Percentiles rank a stretch among this genome's conserved stretches.
phyloP scores from a whole-genome alignment of 2,888 invertebrate genomes.

The Meiosimyza decipiens region DNA sequence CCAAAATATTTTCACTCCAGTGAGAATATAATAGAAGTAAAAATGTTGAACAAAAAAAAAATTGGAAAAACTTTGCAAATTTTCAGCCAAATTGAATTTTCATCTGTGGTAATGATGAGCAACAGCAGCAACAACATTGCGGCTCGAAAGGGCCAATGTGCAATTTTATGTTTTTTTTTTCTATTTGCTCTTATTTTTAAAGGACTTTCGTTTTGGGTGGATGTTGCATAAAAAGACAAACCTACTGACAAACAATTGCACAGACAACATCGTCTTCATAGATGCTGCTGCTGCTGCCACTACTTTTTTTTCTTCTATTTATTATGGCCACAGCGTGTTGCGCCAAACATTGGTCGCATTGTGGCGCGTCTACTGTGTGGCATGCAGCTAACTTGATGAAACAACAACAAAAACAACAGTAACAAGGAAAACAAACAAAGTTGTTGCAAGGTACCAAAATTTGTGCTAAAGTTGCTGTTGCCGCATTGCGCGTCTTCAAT shows the following conservation, averaged over 20 bases:
- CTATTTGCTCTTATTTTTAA: background rate
- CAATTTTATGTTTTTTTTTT: background rate
- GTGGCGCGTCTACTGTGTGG: constrained; percentile 29
- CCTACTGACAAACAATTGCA: background rate
- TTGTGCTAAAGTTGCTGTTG: constrained; percentile 17
- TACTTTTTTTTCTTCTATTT: too few relatives aligned
- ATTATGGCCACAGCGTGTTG: constrained; percentile 21
- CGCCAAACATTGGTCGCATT: constrained; percentile 23
- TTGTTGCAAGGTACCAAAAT: background rate
- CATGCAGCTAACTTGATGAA: constrained; percentile 30
- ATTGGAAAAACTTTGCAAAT: constrained; percentile 39
- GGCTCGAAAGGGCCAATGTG: too few relatives aligned
- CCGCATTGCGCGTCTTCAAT: constrained; percentile 35
- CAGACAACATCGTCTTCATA: background rate
- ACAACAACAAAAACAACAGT: background rate
- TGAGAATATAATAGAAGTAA: background rate
- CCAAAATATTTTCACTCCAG: background rate
- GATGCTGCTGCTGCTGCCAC: too few relatives aligned
- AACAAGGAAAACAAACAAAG: constrained; percentile 9
- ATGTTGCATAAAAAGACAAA: background rate
- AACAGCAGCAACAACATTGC: constrained; percentile 8
- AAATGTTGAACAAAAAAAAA: background rate
- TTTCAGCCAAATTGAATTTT: constrained; percentile 51
- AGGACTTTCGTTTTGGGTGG: background rate
- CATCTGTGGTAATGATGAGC: constrained; percentile 46